phyloP scores from a whole-genome alignment of 2,888 invertebrate species.

The Eupithecia pulchellata region DNA sequence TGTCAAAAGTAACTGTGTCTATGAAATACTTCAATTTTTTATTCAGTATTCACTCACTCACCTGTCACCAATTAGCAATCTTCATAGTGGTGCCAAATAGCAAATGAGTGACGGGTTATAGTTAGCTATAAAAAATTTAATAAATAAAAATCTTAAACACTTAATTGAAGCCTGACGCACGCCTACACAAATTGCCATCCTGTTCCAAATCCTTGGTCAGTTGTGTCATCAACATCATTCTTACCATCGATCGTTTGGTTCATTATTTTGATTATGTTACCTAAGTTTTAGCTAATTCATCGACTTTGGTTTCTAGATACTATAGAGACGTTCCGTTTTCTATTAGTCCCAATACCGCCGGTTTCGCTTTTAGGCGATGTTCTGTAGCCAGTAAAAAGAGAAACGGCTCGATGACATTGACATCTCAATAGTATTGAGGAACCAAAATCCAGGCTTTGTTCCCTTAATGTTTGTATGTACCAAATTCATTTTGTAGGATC shows the following conservation, averaged over 20 bases:
- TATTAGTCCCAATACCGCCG: neutral
- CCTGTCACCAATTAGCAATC: too few species aligned
- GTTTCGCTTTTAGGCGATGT: neutral
- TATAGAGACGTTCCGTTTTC: neutral
- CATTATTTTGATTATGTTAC: neutral
- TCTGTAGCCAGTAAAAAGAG: neutral
- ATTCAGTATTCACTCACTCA: too few species aligned
- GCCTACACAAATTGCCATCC: neutral
- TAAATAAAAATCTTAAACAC: too few species aligned
- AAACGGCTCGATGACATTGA: neutral
- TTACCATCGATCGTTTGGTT: too few species aligned
- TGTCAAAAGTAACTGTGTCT: too few species aligned
- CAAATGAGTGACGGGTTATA: too few species aligned
- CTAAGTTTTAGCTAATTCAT: neutral
- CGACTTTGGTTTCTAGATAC: neutral
- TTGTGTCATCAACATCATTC: neutral
- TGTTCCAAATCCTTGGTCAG: neutral
- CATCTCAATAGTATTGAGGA: too few species aligned
- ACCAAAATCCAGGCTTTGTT: too few species aligned
- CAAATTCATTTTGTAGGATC: neutral
- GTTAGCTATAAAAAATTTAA: neutral
- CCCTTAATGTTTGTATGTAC: neutral
- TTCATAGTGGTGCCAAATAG: too few species aligned
- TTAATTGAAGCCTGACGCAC: too few species aligned
- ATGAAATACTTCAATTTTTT: too few species aligned